These are phyloP conservation scores for Lateolabrax maculatus DNA, from an alignment of 2,797 vertebrate genomes.

Conservation along the genomic window DNA sequence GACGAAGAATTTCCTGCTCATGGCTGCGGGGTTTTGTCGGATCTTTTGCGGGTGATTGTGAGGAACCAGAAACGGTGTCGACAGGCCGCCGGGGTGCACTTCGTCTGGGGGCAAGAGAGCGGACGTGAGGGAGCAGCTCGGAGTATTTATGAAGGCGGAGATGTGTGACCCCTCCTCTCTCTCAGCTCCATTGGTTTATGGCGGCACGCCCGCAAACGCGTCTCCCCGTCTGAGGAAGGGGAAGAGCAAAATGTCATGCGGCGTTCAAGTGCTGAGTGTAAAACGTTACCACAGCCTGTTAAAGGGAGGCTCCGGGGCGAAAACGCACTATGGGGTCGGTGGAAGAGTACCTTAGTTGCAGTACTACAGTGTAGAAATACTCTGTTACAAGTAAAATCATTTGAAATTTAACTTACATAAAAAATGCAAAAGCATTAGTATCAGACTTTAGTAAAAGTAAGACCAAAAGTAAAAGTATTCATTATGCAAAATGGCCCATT, in stretches of 20 bases:
- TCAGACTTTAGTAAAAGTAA: not conserved
- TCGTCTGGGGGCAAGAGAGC: constrained; percentile 60
- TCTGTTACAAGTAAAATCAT: not conserved
- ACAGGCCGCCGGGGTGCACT: not conserved
- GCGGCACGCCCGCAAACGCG: constrained; percentile 61
- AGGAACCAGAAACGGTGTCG: not conserved
- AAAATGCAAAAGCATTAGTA: not conserved
- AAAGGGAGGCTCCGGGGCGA: too few relatives aligned
- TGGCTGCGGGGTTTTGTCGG: constrained; percentile 72
- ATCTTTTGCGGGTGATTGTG: not conserved
- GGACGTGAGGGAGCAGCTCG: not conserved
- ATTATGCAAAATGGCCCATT: not conserved
- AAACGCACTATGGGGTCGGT: not conserved
- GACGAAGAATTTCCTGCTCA: constrained; percentile 97
- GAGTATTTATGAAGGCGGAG: constrained; percentile 72
- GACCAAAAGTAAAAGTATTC: not conserved
- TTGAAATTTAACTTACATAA: not conserved
- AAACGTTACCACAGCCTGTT: not conserved
- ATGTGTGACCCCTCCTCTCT: constrained; percentile 66
- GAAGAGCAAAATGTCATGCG: constrained; percentile 69
- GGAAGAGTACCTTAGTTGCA: not conserved
- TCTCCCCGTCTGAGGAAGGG: constrained; percentile 58
- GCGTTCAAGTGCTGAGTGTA: constrained; percentile 56
- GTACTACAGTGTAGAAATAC: not conserved
- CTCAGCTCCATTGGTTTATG: constrained; percentile 70